Evolutionary conservation across 2,113 vertebrate genomes (phyloP).

Genomic region (Salvator merianae): DNA sequence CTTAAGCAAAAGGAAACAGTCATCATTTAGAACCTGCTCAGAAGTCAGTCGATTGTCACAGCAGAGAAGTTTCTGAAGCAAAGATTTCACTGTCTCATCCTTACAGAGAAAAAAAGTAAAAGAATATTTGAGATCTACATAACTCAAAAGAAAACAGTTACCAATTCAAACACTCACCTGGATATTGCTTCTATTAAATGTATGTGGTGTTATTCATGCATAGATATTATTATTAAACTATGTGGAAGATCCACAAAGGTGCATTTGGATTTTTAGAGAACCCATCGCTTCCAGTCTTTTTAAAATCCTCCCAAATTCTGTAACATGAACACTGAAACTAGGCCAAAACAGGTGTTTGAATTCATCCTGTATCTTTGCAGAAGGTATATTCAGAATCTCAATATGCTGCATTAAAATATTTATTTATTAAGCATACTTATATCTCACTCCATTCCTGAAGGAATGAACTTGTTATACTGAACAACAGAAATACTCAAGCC

Average conservation of each 20-base stretch:
- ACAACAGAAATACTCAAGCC: too few species aligned
- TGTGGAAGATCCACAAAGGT: not conserved
- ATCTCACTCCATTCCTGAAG: too few species aligned
- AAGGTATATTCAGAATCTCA: too few species aligned
- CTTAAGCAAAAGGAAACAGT: constrained; percentile 64
- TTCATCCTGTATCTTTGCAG: too few species aligned
- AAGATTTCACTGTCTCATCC: constrained; percentile 71
- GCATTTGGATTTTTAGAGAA: too few species aligned
- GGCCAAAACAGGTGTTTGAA: too few species aligned
- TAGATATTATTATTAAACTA: not conserved
- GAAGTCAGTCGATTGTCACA: constrained; percentile 65
- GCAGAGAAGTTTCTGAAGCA: constrained; percentile 70
- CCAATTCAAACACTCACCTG: not conserved
- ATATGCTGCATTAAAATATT: too few species aligned
- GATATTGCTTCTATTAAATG: not conserved
- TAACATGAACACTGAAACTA: not conserved
- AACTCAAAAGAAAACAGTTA: constrained; percentile 28
- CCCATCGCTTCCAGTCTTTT: too few species aligned
- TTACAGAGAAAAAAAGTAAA: constrained; percentile 55
- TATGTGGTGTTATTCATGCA: not conserved
- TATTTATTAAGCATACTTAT: too few species aligned
- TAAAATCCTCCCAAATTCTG: too few species aligned
- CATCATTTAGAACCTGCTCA: constrained; percentile 70
- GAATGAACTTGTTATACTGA: too few species aligned
- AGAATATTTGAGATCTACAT: not conserved